phyloP scores from a whole-genome alignment of 2,888 invertebrate genomes.

The Epinotia nisella region DNA sequence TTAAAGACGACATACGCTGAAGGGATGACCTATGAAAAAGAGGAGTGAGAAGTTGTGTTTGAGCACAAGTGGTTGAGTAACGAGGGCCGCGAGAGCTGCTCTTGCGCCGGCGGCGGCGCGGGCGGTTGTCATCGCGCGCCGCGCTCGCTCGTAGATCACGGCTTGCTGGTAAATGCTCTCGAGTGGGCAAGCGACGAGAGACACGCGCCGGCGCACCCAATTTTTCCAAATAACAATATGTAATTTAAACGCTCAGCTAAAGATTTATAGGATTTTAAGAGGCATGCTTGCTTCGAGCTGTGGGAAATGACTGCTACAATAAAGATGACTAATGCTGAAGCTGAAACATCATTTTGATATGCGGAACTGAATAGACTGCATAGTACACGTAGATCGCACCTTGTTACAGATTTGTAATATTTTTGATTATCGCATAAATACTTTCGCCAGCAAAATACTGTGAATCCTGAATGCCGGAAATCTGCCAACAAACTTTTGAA shows the following conservation, averaged over 20 bases:
- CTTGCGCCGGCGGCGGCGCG: constrained; percentile 47
- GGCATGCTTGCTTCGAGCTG: constrained; percentile 46
- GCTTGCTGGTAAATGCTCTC: constrained; percentile 71
- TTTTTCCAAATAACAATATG: constrained; percentile 54
- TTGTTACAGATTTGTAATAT: constrained; percentile 3
- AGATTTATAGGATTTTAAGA: constrained; percentile 68
- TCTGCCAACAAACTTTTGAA: constrained; percentile 28
- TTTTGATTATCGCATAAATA: constrained; percentile 31
- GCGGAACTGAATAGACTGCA: constrained; percentile 4
- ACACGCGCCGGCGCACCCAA: constrained; percentile 61
- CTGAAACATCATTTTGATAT: constrained; percentile 9
- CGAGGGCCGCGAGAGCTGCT: constrained; percentile 5
- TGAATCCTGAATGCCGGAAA: constrained; percentile 82
- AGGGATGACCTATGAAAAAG: neutral
- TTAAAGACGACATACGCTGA: neutral
- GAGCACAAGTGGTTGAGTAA: constrained; percentile 25
- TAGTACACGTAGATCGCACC: neutral
- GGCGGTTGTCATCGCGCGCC: constrained; percentile 71
- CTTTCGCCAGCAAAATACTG: constrained; percentile 73
- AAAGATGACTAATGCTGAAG: constrained; percentile 36
- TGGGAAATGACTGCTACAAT: constrained; percentile 33
- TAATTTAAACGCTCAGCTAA: constrained; percentile 63
- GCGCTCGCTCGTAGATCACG: constrained; percentile 69
- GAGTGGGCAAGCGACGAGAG: constrained; percentile 69
- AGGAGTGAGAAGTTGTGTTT: constrained; percentile 23